Evolutionary conservation across 2,888 invertebrate species (phyloP).

Genomic region (Byasa hedistus): DNA sequence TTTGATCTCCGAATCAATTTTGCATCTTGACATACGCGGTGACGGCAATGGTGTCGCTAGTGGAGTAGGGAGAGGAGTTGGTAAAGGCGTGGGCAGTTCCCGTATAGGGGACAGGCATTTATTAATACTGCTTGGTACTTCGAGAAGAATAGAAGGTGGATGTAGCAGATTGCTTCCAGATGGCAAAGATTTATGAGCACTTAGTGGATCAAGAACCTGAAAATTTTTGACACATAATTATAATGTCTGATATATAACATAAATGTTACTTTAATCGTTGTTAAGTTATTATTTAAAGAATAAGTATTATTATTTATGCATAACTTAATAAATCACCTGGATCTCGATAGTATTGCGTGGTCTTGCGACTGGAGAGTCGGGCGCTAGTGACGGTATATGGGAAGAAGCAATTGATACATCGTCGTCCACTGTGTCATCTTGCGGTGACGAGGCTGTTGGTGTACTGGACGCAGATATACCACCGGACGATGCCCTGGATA

Average conservation of each 20-base stretch:
- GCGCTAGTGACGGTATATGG: conserved; percentile 77
- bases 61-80: conserved; percentile 81
- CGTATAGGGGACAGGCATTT: conserved; percentile 90
- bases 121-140: conserved; percentile 86
- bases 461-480: conserved; percentile 84
- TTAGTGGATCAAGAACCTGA: conserved; percentile 84
- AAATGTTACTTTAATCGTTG: too few species aligned
- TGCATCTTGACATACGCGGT: conserved; percentile 69
- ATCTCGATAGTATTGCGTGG: conserved; percentile 73
- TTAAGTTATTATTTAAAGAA: too few species aligned
- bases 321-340: conserved; percentile 50
- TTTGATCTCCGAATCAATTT: conserved; percentile 55
- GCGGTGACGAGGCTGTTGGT: conserved; percentile 87
- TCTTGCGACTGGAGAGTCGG: conserved; percentile 81
- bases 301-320: too few species aligned
- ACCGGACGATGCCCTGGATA: conserved; percentile 81
- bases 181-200: conserved; percentile 81
- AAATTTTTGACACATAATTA: conserved; percentile 25
- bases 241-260: neutral
- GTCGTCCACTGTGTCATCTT: conserved; percentile 85
- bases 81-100: conserved; percentile 87
- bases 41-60: conserved; percentile 83
- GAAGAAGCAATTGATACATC: conserved; percentile 87
- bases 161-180: conserved; percentile 81
- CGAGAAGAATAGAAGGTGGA: conserved; percentile 87